Evolutionary conservation across 2,888 invertebrate species (phyloP).

Genomic region (Trichogramma dendrolimi): DNA sequence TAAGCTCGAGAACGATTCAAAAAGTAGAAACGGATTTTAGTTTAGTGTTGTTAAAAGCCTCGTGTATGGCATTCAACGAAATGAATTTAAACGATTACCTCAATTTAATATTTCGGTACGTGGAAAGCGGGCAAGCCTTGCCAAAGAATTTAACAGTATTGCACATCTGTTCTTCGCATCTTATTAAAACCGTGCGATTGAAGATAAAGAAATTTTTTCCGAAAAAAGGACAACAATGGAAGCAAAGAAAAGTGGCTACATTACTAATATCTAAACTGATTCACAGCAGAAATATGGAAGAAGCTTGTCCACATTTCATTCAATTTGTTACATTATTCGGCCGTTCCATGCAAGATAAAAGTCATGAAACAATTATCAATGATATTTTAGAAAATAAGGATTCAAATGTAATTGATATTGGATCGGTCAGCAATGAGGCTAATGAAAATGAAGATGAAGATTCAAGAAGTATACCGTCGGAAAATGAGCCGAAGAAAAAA

Average conservation of each 20-base stretch:
- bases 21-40: neutral
- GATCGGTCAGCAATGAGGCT: no score
- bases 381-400: no score
- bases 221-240: neutral
- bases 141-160: neutral
- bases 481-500: neutral
- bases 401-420: no score
- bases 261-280: neutral
- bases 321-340: neutral
- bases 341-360: neutral
- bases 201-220: conserved; percentile 4
- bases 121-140: neutral
- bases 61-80: neutral
- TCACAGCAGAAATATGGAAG: neutral
- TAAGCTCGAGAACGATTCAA: neutral
- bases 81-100: neutral
- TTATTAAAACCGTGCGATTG: neutral
- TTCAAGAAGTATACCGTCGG: neutral
- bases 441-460: neutral
- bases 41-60: neutral
- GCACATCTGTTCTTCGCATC: conserved; percentile 6
- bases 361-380: no score
- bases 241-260: neutral
- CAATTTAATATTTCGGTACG: neutral
- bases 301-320: neutral